A percentile compares a stretch with the other conserved stretches of the same genome.
phyloP scores from a whole-genome alignment of 2,113 vertebrate species.

The Carollia perspicillata region DNA sequence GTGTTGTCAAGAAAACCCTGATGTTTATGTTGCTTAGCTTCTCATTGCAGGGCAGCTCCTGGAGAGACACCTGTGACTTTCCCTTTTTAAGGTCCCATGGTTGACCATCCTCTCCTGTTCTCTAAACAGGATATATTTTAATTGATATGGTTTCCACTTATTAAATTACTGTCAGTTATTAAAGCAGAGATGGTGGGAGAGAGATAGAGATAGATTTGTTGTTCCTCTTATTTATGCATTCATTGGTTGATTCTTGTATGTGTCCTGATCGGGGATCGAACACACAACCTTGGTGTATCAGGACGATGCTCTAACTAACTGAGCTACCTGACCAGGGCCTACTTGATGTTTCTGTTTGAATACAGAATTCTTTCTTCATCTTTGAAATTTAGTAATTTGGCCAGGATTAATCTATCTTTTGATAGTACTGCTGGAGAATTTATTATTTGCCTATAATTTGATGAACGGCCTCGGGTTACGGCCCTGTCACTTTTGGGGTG shows the following conservation, averaged over 20 bases:
- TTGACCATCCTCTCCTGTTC: not conserved
- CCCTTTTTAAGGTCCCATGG: not conserved
- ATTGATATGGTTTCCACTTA: not conserved
- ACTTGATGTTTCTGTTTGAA: not conserved
- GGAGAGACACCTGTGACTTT: not conserved
- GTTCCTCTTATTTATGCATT: too few relatives aligned
- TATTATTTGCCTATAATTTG: slow-evolving; percentile 16
- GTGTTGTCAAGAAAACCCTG: not conserved
- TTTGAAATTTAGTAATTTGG: not conserved
- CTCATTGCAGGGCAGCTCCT: not conserved
- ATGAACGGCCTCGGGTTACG: not conserved
- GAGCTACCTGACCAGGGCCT: not conserved
- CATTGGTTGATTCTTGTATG: too few relatives aligned
- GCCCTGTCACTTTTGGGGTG: not conserved
- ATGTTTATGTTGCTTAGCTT: not conserved
- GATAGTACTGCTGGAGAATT: not conserved
- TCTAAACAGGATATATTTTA: not conserved
- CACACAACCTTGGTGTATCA: not conserved
- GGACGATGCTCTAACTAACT: not conserved
- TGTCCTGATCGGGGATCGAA: not conserved
- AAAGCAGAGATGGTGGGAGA: too few relatives aligned
- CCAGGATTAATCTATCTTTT: slow-evolving; percentile 1
- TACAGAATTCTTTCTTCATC: not conserved
- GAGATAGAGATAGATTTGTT: too few relatives aligned
- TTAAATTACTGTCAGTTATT: not conserved